Evolutionary conservation across 2,797 vertebrate genomes (phyloP).

Genomic region (Botia almorhae): DNA sequence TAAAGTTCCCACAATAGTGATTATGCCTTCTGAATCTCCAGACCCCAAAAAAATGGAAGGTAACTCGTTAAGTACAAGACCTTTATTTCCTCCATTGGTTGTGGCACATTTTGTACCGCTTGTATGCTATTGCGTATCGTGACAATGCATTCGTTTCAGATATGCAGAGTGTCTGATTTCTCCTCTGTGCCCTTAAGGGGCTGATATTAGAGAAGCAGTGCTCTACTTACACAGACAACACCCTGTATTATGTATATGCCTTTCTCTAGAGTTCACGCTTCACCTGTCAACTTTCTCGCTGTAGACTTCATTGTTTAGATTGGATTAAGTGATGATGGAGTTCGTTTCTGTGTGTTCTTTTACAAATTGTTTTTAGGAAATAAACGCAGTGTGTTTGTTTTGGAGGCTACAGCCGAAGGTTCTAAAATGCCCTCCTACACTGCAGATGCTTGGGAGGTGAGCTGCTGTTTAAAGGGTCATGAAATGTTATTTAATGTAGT

Average conservation of each 20-base stretch:
- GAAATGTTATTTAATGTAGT: no score
- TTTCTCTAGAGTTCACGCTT: neutral
- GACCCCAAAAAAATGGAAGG: constrained; percentile 17
- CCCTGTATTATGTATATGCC: constrained; percentile 34
- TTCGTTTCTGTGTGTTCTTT: neutral
- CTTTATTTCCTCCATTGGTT: neutral
- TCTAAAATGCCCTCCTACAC: constrained; percentile 3
- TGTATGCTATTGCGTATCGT: no score
- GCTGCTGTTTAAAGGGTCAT: neutral
- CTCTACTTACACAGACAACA: constrained; percentile 15
- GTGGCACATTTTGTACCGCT: no score
- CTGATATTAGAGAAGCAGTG: constrained; percentile 13
- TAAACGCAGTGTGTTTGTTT: neutral
- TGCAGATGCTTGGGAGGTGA: constrained; percentile 53
- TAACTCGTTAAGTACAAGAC: constrained; percentile 23
- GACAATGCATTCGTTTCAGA: no score
- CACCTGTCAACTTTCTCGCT: neutral
- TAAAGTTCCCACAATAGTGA: constrained; percentile 53
- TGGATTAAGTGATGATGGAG: neutral
- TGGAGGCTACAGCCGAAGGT: constrained; percentile 32
- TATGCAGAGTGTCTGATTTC: constrained; percentile 7
- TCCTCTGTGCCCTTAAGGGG: neutral
- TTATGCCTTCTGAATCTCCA: constrained; percentile 50
- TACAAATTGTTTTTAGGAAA: constrained; percentile 32
- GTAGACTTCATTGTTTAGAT: neutral